These are phyloP conservation scores for Pemphigus obesinymphae DNA, from an alignment of 1,140 invertebrate genomes.

Conservation along the genomic window DNA sequence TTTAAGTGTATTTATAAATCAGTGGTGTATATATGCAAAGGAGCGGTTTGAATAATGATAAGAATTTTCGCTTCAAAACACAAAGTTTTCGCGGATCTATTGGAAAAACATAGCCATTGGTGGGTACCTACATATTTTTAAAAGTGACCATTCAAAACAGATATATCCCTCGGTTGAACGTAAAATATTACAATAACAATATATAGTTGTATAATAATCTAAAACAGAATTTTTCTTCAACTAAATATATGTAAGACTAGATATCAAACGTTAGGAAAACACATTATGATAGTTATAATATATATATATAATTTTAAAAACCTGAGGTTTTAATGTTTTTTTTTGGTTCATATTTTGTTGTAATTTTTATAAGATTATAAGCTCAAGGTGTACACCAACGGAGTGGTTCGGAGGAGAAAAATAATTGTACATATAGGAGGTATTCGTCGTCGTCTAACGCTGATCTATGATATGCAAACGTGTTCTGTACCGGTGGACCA, in stretches of 20 bases:
- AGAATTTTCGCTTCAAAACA: background rate
- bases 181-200: background rate
- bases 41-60: background rate
- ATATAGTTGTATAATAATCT: too few species aligned
- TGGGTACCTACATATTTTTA: background rate
- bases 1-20: background rate
- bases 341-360: background rate
- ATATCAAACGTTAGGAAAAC: conserved; percentile 6
- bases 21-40: background rate
- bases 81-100: background rate
- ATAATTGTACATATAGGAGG: background rate
- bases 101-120: background rate
- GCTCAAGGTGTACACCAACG: conserved; percentile 15
- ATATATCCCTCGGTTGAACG: background rate
- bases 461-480: conserved; percentile 37
- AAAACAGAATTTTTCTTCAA: conserved; percentile 21
- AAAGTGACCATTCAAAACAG: background rate
- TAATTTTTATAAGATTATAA: background rate
- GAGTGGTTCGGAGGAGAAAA: background rate
- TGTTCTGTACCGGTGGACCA: conserved; percentile 26
- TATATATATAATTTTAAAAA: background rate
- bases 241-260: conserved; percentile 5
- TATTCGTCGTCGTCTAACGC: too few species aligned
- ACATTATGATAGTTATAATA: background rate
- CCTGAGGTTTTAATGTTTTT: background rate